phyloP scores from a whole-genome alignment of 2,888 invertebrate species.

The Cremastinae sp. region DNA sequence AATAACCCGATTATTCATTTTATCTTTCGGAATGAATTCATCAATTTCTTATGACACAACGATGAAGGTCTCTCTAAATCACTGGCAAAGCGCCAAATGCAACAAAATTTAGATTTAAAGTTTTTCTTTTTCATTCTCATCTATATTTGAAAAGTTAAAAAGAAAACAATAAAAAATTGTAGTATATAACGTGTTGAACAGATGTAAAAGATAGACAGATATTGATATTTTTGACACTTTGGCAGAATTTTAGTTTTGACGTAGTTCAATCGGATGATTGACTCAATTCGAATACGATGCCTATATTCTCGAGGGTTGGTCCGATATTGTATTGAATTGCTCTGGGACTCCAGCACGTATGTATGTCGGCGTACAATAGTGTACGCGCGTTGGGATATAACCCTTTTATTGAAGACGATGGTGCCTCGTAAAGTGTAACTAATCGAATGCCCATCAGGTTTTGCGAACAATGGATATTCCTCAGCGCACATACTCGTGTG shows the following conservation, averaged over 20 bases:
- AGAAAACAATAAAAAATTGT: too few relatives aligned
- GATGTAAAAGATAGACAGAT: not conserved
- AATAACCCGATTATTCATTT: too few relatives aligned
- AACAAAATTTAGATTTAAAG: too few relatives aligned
- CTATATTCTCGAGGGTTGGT: slow-evolving; percentile 17
- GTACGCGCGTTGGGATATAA: not conserved
- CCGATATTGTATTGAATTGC: not conserved
- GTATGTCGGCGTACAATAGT: not conserved
- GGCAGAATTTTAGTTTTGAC: not conserved
- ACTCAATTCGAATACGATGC: slow-evolving; percentile 25
- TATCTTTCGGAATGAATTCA: too few relatives aligned
- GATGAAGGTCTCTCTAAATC: too few relatives aligned
- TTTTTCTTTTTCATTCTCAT: too few relatives aligned
- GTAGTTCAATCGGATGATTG: slow-evolving; percentile 24
- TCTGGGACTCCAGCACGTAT: not conserved
- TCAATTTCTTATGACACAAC: too few relatives aligned
- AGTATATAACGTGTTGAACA: not conserved
- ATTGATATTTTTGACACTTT: not conserved
- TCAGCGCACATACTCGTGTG: not conserved
- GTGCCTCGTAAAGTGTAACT: slow-evolving; percentile 16
- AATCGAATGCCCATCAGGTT: slow-evolving; percentile 22
- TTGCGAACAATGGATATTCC: slow-evolving; percentile 14
- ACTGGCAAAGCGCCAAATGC: too few relatives aligned
- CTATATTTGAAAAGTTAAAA: too few relatives aligned
- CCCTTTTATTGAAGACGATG: slow-evolving; percentile 8